phyloP scores from a whole-genome alignment of 64 coral and sea anemone genomes.

The Pocillopora damicornis region DNA sequence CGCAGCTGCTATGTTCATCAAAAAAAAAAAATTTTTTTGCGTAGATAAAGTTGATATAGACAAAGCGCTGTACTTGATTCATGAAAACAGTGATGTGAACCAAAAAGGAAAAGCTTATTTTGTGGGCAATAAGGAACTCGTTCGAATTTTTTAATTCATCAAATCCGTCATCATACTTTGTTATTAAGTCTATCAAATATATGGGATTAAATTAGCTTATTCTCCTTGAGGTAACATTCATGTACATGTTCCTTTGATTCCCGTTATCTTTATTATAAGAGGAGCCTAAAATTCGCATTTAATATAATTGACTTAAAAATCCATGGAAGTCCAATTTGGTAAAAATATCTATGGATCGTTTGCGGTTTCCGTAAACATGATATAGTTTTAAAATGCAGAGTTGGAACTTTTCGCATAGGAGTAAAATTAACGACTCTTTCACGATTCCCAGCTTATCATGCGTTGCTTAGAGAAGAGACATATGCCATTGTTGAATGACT shows the following conservation, averaged over 20 bases:
- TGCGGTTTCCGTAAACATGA: slow-evolving; percentile 8
- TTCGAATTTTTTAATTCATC: background rate
- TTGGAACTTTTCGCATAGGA: no score
- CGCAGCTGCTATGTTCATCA: no score
- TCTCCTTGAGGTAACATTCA: no score
- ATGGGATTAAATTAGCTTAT: background rate
- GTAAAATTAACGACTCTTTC: no score
- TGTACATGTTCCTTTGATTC: no score
- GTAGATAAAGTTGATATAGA: no score
- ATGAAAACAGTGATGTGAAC: no score
- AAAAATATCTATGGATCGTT: slow-evolving; percentile 10
- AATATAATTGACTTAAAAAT: background rate
- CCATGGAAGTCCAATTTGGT: background rate
- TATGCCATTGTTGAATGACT: no score
- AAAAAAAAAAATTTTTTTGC: no score
- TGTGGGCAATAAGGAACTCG: background rate
- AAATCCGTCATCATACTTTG: background rate
- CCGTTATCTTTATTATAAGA: background rate
- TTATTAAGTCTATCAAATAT: background rate
- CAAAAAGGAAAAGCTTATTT: no score
- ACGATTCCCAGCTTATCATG: no score
- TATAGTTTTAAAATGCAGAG: background rate
- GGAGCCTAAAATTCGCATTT: background rate
- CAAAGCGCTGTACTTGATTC: background rate
- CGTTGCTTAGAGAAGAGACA: no score